Conservation (phyloP, 2,888 invertebrate species). For the Xestia xanthographa region DNA sequence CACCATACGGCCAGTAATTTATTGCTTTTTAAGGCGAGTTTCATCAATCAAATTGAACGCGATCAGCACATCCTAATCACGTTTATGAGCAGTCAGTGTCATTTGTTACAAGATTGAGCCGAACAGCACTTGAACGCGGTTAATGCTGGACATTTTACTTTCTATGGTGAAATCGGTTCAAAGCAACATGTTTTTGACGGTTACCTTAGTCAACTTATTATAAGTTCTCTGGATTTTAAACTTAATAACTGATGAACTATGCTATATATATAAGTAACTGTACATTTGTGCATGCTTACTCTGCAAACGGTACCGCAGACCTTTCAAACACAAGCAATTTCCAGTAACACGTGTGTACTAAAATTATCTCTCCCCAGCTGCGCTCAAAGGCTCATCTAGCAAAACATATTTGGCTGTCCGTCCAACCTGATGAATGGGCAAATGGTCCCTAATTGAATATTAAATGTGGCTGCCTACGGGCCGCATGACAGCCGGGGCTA, state of each 20-base stretch:
- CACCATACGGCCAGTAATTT: not conserved
- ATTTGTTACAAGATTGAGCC: not conserved
- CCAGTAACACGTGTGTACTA: not conserved
- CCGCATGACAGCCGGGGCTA: slow-evolving; percentile 77
- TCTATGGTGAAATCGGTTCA: not conserved
- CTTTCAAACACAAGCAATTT: slow-evolving; percentile 13
- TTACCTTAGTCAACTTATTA: not conserved
- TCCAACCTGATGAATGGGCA: slow-evolving; percentile 79
- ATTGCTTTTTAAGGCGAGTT: not conserved
- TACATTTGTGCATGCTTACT: not conserved
- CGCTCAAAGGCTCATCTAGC: slow-evolving; percentile 66
- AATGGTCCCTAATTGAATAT: slow-evolving; percentile 85
- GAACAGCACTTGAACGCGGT: not conserved
- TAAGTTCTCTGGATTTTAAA: not conserved
- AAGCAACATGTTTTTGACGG: not conserved
- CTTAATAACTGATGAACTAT: not conserved
- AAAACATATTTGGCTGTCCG: slow-evolving; percentile 59
- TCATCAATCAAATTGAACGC: not conserved
- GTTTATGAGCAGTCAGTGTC: not conserved
- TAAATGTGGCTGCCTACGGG: slow-evolving; percentile 79
- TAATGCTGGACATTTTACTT: not conserved
- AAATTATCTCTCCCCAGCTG: slow-evolving; percentile 22
- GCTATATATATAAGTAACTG: not conserved
- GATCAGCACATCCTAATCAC: not conserved
- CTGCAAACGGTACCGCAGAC: not conserved